Conservation (phyloP, 2,888 invertebrate species). For the Ectropis crepuscularia region DNA sequence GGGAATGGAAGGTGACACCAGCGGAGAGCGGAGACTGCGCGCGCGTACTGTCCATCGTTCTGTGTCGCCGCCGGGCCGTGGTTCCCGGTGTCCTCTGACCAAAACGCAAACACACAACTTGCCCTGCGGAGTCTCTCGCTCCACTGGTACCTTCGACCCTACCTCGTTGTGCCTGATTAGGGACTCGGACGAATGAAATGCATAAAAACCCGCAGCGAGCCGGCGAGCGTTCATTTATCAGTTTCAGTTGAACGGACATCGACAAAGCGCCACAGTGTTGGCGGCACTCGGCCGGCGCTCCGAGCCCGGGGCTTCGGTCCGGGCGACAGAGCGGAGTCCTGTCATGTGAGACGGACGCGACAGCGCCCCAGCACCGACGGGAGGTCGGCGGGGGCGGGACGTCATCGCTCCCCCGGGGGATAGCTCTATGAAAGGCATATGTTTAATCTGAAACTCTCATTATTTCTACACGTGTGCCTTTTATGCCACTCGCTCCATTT, state of each 20-base stretch:
- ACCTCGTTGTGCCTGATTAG: too few species aligned
- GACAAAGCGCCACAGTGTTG: constrained; percentile 34
- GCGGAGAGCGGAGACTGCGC: background rate
- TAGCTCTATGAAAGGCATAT: background rate
- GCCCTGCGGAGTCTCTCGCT: too few species aligned
- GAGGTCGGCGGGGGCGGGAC: constrained; percentile 25
- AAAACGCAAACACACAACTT: background rate
- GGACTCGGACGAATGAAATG: constrained; percentile 9
- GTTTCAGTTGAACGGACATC: constrained; percentile 32
- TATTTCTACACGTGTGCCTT: too few species aligned
- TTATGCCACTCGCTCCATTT: too few species aligned
- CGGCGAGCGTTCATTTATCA: constrained; percentile 21
- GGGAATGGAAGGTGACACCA: background rate
- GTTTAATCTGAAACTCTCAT: too few species aligned
- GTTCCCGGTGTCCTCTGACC: background rate
- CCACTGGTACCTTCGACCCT: too few species aligned
- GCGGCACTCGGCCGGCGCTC: background rate
- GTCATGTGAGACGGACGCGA: constrained; percentile 59
- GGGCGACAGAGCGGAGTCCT: constrained; percentile 32
- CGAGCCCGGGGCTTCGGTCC: background rate
- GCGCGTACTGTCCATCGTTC: too few species aligned
- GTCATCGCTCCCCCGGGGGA: background rate
- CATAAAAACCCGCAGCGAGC: constrained; percentile 27
- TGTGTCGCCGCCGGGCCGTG: background rate
- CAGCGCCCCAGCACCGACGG: constrained; percentile 45